phyloP scores from a whole-genome alignment of 2,113 vertebrate genomes.

The Odobenus rosmarus region DNA sequence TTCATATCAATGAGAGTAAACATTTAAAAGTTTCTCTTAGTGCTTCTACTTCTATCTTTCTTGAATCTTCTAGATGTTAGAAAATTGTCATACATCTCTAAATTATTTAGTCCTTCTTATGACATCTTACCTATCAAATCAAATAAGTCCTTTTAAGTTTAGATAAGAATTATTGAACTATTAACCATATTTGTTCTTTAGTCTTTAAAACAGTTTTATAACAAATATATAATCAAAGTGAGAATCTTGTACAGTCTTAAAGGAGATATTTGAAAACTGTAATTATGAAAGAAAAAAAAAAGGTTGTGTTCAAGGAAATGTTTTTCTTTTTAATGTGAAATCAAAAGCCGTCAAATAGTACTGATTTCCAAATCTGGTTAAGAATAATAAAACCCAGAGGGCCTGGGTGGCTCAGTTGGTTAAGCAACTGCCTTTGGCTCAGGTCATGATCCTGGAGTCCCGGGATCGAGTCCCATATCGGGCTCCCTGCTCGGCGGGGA shows the following conservation, averaged over 20 bases:
- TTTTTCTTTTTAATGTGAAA: conserved; percentile 47
- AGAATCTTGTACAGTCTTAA: neutral
- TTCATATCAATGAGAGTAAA: neutral
- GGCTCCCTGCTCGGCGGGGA: too few species aligned
- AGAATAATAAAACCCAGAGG: neutral
- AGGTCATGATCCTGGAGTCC: too few species aligned
- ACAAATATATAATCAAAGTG: neutral
- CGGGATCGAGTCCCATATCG: too few species aligned
- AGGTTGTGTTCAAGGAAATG: neutral
- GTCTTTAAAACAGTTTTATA: neutral
- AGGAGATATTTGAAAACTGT: neutral
- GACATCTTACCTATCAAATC: neutral
- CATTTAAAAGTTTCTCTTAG: neutral
- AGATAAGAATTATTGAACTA: conserved; percentile 15
- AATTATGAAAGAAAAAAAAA: neutral
- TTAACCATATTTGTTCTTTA: conserved; percentile 12
- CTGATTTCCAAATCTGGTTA: conserved; percentile 16
- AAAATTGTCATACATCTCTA: conserved; percentile 31
- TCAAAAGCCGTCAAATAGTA: neutral
- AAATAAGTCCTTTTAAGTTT: neutral
- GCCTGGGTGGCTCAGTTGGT: too few species aligned
- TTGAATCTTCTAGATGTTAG: conserved; percentile 36
- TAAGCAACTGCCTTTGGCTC: too few species aligned
- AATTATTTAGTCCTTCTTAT: neutral
- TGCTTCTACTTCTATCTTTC: conserved; percentile 5